Evolutionary conservation across 2,113 vertebrate genomes (phyloP), one percentile per base, ranked within the genome.

Genomic region (Columba janthina): DNA sequence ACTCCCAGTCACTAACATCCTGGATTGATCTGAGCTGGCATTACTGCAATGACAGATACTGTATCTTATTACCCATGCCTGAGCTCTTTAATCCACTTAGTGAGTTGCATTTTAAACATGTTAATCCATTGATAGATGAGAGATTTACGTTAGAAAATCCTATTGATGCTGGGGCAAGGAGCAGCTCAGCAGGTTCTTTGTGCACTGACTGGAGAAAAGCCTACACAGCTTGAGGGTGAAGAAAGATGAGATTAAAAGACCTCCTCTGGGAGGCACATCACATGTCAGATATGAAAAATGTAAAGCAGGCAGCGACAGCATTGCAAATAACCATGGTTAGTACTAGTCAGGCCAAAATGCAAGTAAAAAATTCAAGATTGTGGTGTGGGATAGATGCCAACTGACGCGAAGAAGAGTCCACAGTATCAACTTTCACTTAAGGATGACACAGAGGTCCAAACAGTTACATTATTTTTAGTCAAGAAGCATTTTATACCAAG

Each of bases 71-170:
- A 85, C 46, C 56, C 51, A 13, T 5, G 67, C 71, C 51, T 66
- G 36, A 89, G 81, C 64, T 77, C 44, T 76, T 85, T 90, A 79
- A 96, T 80, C 78, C 60, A 70, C 75, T 66, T 78, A 58, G 50
- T 9, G 29, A 88, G 48, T 3, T 79, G 71, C 71, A 82, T 91
- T 89, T 79, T 62, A 88, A 91, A 93, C 62, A 93, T 5, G 46
- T 51, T 94, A 89, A 93, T 93, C 91, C 94, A 83, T 6, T 83
- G 78, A 93, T 9, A 73, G 91, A 85, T 80, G 78, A 94, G 71
- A 82, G 75, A 91, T 75, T 94, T 83, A 56, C 14, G 19, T 3
- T 78, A 65, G 85, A 80, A 90, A 93, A 95, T 86, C 72, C 83
- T 71, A 31, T 18, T 57, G 71, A 74, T 48, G 56, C 51, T 32